A percentile compares a stretch with the other conserved stretches of the same genome.
phyloP scores from a whole-genome alignment of 2,113 vertebrate genomes.

The Asarcornis scutulata region DNA sequence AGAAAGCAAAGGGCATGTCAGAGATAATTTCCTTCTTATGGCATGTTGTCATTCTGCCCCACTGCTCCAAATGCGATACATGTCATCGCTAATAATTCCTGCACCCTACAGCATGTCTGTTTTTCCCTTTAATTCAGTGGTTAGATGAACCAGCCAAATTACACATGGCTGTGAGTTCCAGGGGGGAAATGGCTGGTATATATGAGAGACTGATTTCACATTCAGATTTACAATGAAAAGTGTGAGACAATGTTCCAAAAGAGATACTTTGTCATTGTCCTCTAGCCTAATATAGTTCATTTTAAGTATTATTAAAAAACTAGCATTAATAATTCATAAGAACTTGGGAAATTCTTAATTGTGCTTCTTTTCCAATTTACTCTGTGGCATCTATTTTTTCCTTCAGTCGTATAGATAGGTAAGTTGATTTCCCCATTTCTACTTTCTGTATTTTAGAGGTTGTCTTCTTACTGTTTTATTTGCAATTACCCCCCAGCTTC shows the following conservation, averaged over 20 bases:
- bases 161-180: not conserved
- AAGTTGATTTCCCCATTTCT: not conserved
- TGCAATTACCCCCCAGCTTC: not conserved
- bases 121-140: slow-evolving; percentile 6
- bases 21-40: slow-evolving; percentile 16
- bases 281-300: not conserved
- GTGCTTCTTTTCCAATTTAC: not conserved
- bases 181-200: not conserved
- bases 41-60: not conserved
- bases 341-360: accelerated
- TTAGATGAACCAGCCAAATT: slow-evolving; percentile 9
- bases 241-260: not conserved
- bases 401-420: not conserved
- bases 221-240: not conserved
- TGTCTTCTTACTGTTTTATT: not conserved
- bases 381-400: not conserved
- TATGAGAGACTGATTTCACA: not conserved
- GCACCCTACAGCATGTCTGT: not conserved
- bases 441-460: not conserved
- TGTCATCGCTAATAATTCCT: slow-evolving; percentile 35
- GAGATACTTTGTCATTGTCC: not conserved
- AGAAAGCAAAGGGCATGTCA: slow-evolving; percentile 9
- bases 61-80: not conserved
- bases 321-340: not conserved
- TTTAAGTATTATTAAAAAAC: not conserved